Percentiles rank a stretch among this genome's conserved stretches.
Conservation (phyloP, 2,797 vertebrate genomes). For the Eidolon dupreanum region DNA sequence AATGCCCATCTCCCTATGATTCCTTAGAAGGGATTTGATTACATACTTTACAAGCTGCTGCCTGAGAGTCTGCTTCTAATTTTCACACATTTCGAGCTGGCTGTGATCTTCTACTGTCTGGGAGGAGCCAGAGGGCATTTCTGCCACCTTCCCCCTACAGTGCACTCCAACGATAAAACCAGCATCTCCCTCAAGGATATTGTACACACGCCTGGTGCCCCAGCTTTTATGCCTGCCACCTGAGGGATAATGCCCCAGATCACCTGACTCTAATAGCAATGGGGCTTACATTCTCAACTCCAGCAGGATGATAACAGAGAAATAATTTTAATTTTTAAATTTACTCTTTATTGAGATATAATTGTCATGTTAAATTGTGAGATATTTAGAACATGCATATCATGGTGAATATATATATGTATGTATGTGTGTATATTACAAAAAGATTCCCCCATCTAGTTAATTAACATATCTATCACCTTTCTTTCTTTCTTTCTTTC, state of each 20-base stretch:
- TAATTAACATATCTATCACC: not conserved
- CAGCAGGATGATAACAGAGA: not conserved
- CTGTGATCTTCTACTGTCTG: not conserved
- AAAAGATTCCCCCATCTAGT: not conserved
- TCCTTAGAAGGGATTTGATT: not conserved
- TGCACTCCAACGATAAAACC: not conserved
- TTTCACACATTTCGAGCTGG: not conserved
- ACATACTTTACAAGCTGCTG: not conserved
- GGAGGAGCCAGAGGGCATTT: not conserved
- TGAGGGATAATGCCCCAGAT: not conserved
- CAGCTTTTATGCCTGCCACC: not conserved
- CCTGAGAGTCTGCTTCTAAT: not conserved
- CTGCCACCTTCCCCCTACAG: not conserved
- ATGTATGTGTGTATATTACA: not conserved
- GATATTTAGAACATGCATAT: not conserved
- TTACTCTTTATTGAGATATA: not conserved
- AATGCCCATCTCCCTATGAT: not conserved
- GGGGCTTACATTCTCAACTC: not conserved
- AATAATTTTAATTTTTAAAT: not conserved
- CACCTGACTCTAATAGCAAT: not conserved
- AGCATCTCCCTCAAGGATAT: not conserved
- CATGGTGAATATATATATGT: not conserved
- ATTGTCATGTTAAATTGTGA: not conserved
- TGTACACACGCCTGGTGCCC: too few relatives aligned
- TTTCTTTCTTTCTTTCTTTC: not conserved